Evolutionary conservation across 53 echinoderm and acorn worm species (phyloP).

Genomic region (Holothuria leucospilota): DNA sequence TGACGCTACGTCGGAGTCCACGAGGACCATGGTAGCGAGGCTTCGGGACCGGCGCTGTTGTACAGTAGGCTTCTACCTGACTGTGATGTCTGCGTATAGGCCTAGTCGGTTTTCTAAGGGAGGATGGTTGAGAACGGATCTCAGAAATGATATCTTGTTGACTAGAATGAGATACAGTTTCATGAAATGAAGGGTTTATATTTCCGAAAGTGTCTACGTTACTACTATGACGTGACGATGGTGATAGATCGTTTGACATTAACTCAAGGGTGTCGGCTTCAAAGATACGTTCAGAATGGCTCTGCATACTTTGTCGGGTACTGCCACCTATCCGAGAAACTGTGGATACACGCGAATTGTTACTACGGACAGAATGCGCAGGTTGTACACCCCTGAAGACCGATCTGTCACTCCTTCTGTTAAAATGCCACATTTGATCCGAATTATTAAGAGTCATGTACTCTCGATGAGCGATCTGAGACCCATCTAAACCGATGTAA

Average conservation of each 20-base stretch:
- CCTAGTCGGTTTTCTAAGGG: slow-evolving; percentile 2
- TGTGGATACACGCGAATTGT: neutral
- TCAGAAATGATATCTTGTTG: slow-evolving; percentile 1
- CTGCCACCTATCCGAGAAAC: neutral
- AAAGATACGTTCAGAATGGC: slow-evolving; percentile 13
- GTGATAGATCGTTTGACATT: neutral
- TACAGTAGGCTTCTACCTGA: slow-evolving; percentile 5
- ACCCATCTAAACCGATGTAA: slow-evolving; percentile 95
- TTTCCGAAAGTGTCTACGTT: slow-evolving; percentile 7
- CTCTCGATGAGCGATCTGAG: slow-evolving; percentile 87
- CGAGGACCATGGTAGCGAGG: slow-evolving; percentile 25
- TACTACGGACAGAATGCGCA: slow-evolving; percentile 27
- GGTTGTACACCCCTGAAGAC: slow-evolving; percentile 63
- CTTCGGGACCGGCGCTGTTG: slow-evolving; percentile 30
- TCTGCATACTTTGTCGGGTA: slow-evolving; percentile 23
- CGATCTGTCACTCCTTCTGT: slow-evolving; percentile 75
- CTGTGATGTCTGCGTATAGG: slow-evolving; percentile 45
- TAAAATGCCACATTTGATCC: slow-evolving; percentile 87
- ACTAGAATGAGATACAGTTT: neutral
- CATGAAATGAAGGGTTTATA: slow-evolving; percentile 21
- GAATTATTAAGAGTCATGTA: slow-evolving; percentile 96
- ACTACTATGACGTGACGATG: slow-evolving; percentile 1
- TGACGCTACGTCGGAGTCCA: slow-evolving; percentile 77
- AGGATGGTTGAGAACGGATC: slow-evolving; percentile 15
- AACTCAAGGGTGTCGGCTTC: slow-evolving; percentile 14